phyloP scores from a whole-genome alignment of 2,797 vertebrate species.

The Takifugu rubripes region DNA sequence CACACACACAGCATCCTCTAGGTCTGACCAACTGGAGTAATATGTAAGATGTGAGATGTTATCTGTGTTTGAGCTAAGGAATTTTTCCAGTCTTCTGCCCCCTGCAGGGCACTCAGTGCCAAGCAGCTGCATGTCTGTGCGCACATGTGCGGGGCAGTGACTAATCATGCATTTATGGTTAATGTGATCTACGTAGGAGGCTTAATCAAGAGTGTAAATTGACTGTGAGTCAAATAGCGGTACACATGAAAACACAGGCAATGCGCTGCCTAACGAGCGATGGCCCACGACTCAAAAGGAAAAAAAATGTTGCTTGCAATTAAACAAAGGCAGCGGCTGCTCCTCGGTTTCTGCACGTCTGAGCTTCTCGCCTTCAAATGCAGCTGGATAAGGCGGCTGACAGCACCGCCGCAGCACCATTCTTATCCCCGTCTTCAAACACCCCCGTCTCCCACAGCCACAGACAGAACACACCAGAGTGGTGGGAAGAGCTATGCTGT shows the following conservation, averaged over 20 bases:
- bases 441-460: conserved; percentile 60
- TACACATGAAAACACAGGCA: conserved; percentile 27
- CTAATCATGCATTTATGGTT: conserved; percentile 21
- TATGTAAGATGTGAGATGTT: no score
- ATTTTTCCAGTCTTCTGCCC: conserved; percentile 45
- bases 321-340: conserved; percentile 41
- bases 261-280: not conserved
- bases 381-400: conserved; percentile 38
- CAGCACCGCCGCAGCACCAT: conserved; percentile 44
- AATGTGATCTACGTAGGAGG: conserved; percentile 32
- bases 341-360: conserved; percentile 28
- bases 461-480: conserved; percentile 62
- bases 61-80: conserved; percentile 43
- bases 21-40: no score
- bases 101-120: conserved; percentile 61
- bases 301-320: conserved; percentile 28
- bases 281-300: not conserved
- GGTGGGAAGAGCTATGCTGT: conserved; percentile 52
- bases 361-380: conserved; percentile 52
- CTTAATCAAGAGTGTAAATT: conserved; percentile 32
- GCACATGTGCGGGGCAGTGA: conserved; percentile 5
- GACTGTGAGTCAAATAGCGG: conserved; percentile 1
- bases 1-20: no score
- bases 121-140: conserved; percentile 12
- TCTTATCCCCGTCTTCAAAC: conserved; percentile 69